Evolutionary conservation across 2,113 vertebrate genomes (phyloP).

Genomic region (Irena cyanogastra): DNA sequence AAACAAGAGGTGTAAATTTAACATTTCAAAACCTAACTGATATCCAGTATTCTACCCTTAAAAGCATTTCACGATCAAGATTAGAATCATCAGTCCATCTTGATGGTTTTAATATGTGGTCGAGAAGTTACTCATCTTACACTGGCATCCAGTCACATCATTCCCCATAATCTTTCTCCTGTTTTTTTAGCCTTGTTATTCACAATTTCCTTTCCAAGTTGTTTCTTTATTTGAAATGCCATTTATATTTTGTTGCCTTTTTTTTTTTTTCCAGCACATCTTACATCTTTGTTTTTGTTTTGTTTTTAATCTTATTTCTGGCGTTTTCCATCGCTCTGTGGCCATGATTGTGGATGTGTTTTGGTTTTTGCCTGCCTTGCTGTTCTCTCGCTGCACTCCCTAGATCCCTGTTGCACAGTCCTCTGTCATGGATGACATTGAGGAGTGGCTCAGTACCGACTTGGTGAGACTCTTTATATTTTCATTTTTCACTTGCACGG

Average conservation of each 20-base stretch:
- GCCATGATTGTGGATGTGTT: conserved; percentile 73
- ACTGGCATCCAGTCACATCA: conserved; percentile 23
- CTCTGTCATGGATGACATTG: conserved; percentile 99
- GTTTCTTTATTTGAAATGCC: conserved; percentile 59
- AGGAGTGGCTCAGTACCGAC: conserved; percentile 98
- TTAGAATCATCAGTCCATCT: conserved; percentile 31
- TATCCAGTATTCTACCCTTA: conserved; percentile 63
- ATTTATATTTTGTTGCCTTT: conserved; percentile 56
- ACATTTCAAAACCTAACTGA: not conserved
- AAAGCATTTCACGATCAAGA: conserved; percentile 27
- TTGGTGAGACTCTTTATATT: conserved; percentile 91
- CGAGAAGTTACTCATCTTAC: conserved; percentile 58
- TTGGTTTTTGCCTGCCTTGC: conserved; percentile 80
- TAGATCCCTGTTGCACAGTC: conserved; percentile 90
- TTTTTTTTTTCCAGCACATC: conserved; percentile 70
- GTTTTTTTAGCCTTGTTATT: conserved; percentile 39
- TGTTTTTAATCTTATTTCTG: conserved; percentile 73
- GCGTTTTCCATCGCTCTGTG: conserved; percentile 71
- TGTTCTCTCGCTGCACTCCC: conserved; percentile 77
- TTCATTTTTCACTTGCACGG: conserved; percentile 5
- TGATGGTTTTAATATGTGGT: conserved; percentile 35
- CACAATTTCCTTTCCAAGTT: conserved; percentile 33
- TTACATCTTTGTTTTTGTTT: conserved; percentile 70
- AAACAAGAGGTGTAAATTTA: not conserved
- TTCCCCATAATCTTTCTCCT: conserved; percentile 31